phyloP scores from a whole-genome alignment of 2,797 vertebrate species.

The Taenioides sp. region DNA sequence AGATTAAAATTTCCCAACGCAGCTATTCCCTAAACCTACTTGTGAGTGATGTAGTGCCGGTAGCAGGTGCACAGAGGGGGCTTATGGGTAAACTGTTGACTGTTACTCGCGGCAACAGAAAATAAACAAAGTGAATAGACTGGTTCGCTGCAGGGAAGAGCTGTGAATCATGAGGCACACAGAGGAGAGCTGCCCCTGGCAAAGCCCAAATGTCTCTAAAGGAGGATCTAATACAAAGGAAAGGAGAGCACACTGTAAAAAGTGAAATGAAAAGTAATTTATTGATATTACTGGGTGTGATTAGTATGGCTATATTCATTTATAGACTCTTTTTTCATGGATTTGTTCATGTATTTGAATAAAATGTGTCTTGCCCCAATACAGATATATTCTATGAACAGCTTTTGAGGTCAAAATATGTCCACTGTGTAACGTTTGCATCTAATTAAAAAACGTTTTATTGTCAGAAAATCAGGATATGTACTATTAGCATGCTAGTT shows the following conservation, averaged over 20 bases:
- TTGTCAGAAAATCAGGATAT: too few relatives aligned
- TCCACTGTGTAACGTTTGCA: too few relatives aligned
- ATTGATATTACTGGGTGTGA: too few relatives aligned
- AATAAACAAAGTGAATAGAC: constrained; percentile 25
- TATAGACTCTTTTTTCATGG: too few relatives aligned
- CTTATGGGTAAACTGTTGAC: constrained; percentile 11
- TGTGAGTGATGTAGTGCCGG: background rate
- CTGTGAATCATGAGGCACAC: background rate
- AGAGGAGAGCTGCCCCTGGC: background rate
- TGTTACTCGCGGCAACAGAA: constrained; percentile 21
- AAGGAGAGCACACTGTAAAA: background rate
- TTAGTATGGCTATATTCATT: too few relatives aligned
- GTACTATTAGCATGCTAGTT: too few relatives aligned
- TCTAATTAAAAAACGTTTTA: too few relatives aligned
- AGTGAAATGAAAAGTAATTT: too few relatives aligned
- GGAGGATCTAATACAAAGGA: background rate
- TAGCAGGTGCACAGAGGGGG: constrained; percentile 9
- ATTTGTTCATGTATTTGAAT: too few relatives aligned
- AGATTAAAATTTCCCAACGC: background rate
- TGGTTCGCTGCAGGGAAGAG: constrained; percentile 20
- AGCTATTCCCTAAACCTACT: background rate
- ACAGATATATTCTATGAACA: too few relatives aligned
- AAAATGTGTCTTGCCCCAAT: too few relatives aligned
- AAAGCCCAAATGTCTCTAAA: background rate
- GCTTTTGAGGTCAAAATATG: too few relatives aligned